Percentiles rank a stretch among this genome's conserved stretches.
phyloP scores from a whole-genome alignment of 2,797 vertebrate genomes.

The Cossypha polioptera region DNA sequence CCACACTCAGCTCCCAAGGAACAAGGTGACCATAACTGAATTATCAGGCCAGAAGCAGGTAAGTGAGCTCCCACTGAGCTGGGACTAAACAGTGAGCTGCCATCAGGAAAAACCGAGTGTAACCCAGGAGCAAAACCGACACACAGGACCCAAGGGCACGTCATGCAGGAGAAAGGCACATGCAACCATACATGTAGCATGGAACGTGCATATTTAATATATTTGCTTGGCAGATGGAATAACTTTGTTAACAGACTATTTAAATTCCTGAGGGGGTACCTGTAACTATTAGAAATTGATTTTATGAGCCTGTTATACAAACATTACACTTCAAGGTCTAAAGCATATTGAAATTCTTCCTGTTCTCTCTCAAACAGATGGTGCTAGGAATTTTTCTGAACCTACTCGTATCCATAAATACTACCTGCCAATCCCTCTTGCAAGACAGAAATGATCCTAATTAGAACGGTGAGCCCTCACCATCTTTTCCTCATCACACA shows the following conservation, averaged over 20 bases:
- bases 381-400: constrained; percentile 75
- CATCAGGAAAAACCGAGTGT: rapidly evolving
- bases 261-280: constrained; percentile 76
- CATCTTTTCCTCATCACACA: constrained; percentile 49
- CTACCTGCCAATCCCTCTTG: constrained; percentile 57
- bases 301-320: constrained; percentile 77
- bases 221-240: constrained; percentile 71
- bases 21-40: neutral
- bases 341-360: constrained; percentile 75
- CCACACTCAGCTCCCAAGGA: rapidly evolving
- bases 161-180: neutral
- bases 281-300: constrained; percentile 78
- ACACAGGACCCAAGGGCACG: rapidly evolving
- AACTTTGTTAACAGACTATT: constrained; percentile 75
- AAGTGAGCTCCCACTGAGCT: rapidly evolving
- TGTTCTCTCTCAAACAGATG: constrained; percentile 80
- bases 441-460: constrained; percentile 70
- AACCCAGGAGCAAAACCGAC: neutral
- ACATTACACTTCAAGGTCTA: constrained; percentile 76
- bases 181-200: neutral
- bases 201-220: constrained; percentile 22
- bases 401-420: constrained; percentile 79
- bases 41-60: neutral
- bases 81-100: neutral
- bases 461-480: constrained; percentile 58